Base-by-base conservation (phyloP, 2,797 vertebrate species). In the Adelosebastes latens region DNA sequence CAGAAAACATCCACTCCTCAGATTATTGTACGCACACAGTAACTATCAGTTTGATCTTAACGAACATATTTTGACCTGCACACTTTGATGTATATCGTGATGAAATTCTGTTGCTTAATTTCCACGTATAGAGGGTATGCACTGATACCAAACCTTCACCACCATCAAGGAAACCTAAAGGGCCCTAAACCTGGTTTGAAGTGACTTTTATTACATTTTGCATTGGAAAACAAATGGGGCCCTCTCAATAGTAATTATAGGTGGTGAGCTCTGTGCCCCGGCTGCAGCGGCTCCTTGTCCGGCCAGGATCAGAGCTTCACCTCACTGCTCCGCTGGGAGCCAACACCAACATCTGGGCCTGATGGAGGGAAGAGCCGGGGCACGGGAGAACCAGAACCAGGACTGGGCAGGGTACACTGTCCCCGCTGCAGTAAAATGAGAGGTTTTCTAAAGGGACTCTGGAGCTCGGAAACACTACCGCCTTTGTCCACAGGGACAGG, bases 1-100 rank as follows among this genome's bases (percentile, higher is more conserved):
- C 74, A 27, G 55, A 83, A 36, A 55, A 70, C 56, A 63, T 72
- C 20, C 16, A 2, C 18, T 20, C 55, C 5, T 3, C 24, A 32
- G 74, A 86, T 60, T 74, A 12, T 16, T n/a, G 84, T 86, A 64
- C 1, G 84, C 27, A 14, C 16, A 20, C 42, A 49, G 42, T 6
- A 4, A 7, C 20, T 55, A 29, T 59, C 25, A 13, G 3, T 61
- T 72, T 8, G 11, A 13, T 75, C 2, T 58, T 8, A 42, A 60
- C 34, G 9, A 18, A 73, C n/a, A 22, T 49, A 10, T 4, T 46
- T 39, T 61, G 27, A 61, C 27, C 9, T 5, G 27, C 25, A 49
- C 31, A 72, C 36, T 10, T 42, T 46, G 42, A 49, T 49, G 42
- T 20, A 72, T 32, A 42, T 6, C 31, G 6, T 14, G 10, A 60